Evolutionary conservation across 1,140 invertebrate genomes (phyloP).

Genomic region (Drosophila simulans): DNA sequence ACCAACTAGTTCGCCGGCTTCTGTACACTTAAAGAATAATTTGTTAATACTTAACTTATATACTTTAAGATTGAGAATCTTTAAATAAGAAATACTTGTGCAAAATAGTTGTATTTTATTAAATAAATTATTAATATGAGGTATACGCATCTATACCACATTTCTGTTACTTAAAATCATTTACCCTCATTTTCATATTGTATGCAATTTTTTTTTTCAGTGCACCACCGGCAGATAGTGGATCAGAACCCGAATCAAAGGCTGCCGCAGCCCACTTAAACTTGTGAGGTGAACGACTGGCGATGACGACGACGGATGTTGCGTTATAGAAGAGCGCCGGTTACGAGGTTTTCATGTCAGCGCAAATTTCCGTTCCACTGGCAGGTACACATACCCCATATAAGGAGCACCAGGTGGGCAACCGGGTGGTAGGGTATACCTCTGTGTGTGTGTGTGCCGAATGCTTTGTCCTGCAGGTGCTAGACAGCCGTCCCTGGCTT

Average conservation of each 20-base stretch:
- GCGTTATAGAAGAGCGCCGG: conserved; percentile 65
- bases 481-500: conserved; percentile 73
- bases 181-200: too few species aligned
- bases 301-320: conserved; percentile 59
- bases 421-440: neutral
- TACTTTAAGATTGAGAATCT: too few species aligned
- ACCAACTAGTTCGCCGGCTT: conserved; percentile 66
- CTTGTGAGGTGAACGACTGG: conserved; percentile 64
- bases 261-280: conserved; percentile 65
- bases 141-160: too few species aligned
- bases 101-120: too few species aligned
- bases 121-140: too few species aligned
- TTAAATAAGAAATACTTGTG: too few species aligned
- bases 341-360: conserved; percentile 77
- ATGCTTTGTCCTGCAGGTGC: conserved; percentile 76
- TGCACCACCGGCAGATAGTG: conserved; percentile 26
- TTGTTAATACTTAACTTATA: too few species aligned
- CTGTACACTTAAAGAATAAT: conserved; percentile 12
- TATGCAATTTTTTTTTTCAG: conserved; percentile 10
- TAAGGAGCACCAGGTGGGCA: neutral
- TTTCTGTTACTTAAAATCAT: too few species aligned
- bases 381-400: conserved; percentile 12
- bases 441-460: conserved; percentile 26
- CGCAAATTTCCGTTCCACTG: conserved; percentile 74
- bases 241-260: conserved; percentile 21